Conservation (phyloP, 2,797 vertebrate genomes). For the Paedocypris micromegethes region DNA sequence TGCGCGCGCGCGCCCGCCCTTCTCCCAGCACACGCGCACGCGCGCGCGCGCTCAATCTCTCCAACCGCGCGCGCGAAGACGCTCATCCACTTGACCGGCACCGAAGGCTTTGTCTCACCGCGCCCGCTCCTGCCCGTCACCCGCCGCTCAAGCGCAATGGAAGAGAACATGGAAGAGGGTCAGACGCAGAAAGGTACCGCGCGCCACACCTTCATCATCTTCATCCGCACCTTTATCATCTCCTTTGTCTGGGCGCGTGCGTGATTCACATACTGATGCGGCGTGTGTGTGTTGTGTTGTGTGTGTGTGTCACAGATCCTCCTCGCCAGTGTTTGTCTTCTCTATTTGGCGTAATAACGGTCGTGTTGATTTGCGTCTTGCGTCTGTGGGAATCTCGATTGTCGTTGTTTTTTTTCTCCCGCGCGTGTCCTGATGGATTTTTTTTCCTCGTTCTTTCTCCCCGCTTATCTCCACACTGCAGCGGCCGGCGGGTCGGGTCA, state of each 20-base stretch:
- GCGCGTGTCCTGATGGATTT: constrained; percentile 71
- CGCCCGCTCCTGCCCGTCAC: constrained; percentile 45
- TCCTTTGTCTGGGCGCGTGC: constrained; percentile 5
- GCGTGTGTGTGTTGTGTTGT: no score
- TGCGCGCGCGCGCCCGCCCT: constrained; percentile 38
- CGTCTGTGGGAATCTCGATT: constrained; percentile 65
- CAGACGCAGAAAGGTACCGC: constrained; percentile 93
- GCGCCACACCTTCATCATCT: neutral
- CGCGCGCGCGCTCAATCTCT: constrained; percentile 42
- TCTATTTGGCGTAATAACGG: neutral
- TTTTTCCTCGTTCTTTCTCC: constrained; percentile 39
- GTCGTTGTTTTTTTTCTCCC: constrained; percentile 65
- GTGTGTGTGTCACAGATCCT: no score
- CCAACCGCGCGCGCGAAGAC: constrained; percentile 5
- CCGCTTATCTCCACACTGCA: constrained; percentile 29
- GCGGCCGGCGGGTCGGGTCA: constrained; percentile 19
- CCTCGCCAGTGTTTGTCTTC: no score
- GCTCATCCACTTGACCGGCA: constrained; percentile 10
- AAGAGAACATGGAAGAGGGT: constrained; percentile 97
- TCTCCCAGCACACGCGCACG: constrained; percentile 37
- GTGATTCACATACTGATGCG: no score
- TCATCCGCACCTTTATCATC: neutral
- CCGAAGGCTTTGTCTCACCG: constrained; percentile 56
- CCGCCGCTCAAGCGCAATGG: constrained; percentile 74
- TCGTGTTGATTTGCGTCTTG: constrained; percentile 41